Evolutionary conservation across 2,888 invertebrate species (phyloP), one percentile per base, ranked within the genome.

Genomic region (Chaetoderma sp.): DNA sequence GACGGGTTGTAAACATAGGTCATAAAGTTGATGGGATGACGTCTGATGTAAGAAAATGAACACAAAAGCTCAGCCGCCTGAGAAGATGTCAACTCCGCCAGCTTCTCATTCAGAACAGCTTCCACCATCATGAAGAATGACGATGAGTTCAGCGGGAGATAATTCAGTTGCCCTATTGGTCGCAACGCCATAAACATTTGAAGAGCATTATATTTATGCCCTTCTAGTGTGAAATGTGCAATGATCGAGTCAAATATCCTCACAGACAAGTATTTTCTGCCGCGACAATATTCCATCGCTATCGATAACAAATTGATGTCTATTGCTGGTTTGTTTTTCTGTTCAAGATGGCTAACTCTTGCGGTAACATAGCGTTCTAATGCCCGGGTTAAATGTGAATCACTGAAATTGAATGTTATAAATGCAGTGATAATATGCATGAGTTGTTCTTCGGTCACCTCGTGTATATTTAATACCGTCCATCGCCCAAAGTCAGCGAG

Each of bases 141-240:
- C 5, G 82, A 67, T 32, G 86, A 82, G 67, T 88, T 87, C 2
- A 81, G 68, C 33, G 91, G 90, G 65, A 89, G 83, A 83, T 89
- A 90, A 80, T 89, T 87, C 42, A 93, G 86, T 71, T 87, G 87
- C 8, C 92, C 93, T 84, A 90, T 91, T 1, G 91, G 88, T 69
- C 88, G 88, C 58, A 92, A 85, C 55, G 91, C 87, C 1, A 89
- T 88, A 69, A 89, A 89, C 13, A 91, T 78, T 74, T 90, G 89
- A 63, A 88, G 87, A 1, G 89, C 84, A 47, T 90, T 88, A 54
- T 92, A 85, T 60, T 85, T 76, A 13, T 78, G 76, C 2, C 86
- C 87, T 65, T 90, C 87, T 8, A 79, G 84, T 1, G 89, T 81
- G 78, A 92, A 89, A 79, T 83, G 91, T 70, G 89, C 85, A 65